Evolutionary conservation across 2,797 vertebrate species (phyloP).

Genomic region (Philypnodon macrostomus): DNA sequence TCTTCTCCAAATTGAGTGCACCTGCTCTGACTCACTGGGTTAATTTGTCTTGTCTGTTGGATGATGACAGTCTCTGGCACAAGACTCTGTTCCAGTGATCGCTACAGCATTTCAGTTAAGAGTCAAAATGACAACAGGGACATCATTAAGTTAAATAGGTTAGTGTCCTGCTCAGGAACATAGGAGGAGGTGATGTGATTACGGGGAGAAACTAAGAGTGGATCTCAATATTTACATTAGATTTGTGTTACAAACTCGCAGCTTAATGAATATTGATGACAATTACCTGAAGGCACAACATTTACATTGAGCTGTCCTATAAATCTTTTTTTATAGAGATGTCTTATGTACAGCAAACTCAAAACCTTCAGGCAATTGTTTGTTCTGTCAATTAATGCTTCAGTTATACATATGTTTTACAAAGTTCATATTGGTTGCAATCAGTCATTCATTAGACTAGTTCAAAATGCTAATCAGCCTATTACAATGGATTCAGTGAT

Average conservation of each 20-base stretch:
- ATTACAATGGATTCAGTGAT: too few species aligned
- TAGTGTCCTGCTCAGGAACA: conserved; percentile 57
- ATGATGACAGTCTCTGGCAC: conserved; percentile 30
- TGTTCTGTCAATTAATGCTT: too few species aligned
- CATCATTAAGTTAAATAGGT: conserved; percentile 60
- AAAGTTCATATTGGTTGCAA: too few species aligned
- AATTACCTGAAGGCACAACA: too few species aligned
- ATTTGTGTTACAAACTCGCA: background rate
- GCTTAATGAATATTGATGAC: too few species aligned
- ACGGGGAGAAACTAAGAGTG: conserved; percentile 23
- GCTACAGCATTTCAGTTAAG: conserved; percentile 23
- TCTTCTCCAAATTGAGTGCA: conserved; percentile 33
- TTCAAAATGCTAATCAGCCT: too few species aligned
- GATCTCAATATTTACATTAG: conserved; percentile 14
- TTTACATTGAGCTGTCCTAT: too few species aligned
- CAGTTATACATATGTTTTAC: too few species aligned
- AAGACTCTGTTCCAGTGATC: conserved; percentile 12
- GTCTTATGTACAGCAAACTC: background rate
- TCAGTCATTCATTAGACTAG: too few species aligned
- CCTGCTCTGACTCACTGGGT: conserved; percentile 43
- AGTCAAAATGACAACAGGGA: conserved; percentile 39
- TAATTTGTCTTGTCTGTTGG: conserved; percentile 25
- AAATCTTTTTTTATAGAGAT: too few species aligned
- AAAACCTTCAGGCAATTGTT: background rate
- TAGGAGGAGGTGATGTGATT: conserved; percentile 52